Evolutionary conservation across 2,888 invertebrate species (phyloP).

Genomic region (Schizaphis graminum): DNA sequence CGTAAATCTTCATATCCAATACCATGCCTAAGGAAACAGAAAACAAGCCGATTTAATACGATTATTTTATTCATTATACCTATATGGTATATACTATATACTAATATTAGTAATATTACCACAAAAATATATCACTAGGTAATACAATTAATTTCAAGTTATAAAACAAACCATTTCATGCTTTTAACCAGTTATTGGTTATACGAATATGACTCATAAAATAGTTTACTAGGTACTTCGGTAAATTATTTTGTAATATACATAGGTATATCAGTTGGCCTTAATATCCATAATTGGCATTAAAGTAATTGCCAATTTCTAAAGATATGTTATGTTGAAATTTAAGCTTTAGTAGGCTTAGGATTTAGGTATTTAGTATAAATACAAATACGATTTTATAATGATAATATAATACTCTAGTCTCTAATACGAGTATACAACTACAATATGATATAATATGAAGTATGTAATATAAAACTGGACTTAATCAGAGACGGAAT

Average conservation of each 20-base stretch:
- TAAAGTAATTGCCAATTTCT: background rate
- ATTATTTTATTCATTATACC: background rate
- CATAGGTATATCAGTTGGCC: background rate
- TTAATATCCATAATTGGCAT: background rate
- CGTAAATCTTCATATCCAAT: constrained; percentile 85
- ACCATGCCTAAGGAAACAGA: constrained; percentile 72
- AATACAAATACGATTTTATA: background rate
- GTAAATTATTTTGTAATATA: background rate
- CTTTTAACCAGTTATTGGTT: background rate
- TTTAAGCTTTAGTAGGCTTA: background rate
- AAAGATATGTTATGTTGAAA: background rate
- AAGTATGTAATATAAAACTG: background rate
- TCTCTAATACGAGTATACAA: background rate
- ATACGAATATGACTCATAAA: background rate
- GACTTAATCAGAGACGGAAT: background rate
- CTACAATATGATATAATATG: background rate
- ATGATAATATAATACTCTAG: background rate
- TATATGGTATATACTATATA: background rate
- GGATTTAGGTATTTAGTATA: background rate
- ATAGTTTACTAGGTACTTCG: background rate
- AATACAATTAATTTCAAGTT: background rate
- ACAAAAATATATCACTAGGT: background rate
- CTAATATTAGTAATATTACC: too few relatives aligned
- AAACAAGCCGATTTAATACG: background rate
- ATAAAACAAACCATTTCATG: background rate